These are phyloP conservation scores for Streptopelia turtur DNA, from an alignment of 2,797 vertebrate genomes.

Conservation along the genomic window DNA sequence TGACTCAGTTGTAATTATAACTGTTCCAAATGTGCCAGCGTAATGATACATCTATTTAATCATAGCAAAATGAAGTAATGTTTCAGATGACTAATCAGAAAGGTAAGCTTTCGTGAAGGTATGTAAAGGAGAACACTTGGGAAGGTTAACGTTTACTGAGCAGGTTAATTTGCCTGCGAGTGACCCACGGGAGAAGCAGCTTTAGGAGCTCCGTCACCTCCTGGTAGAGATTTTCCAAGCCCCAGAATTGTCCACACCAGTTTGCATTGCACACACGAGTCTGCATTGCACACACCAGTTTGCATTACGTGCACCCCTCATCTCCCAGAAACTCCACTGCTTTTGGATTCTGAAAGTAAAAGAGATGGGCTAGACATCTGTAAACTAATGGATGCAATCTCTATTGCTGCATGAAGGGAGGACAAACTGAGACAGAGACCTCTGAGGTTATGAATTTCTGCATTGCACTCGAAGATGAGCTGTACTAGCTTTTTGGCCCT, in stretches of 20 bases:
- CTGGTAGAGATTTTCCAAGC: not conserved
- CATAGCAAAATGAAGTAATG: conserved; percentile 33
- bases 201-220: not conserved
- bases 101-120: not conserved
- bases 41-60: not conserved
- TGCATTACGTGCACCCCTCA: not conserved
- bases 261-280: rapidly evolving
- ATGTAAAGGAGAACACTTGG: not conserved
- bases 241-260: rapidly evolving
- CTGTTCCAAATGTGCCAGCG: not conserved
- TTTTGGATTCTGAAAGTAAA: not conserved
- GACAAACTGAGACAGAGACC: not conserved
- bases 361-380: not conserved
- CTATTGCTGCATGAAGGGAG: not conserved
- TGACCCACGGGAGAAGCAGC: not conserved
- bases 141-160: not conserved
- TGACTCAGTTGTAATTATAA: conserved; percentile 23
- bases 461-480: not conserved
- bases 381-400: not conserved
- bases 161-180: not conserved
- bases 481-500: not conserved
- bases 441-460: not conserved
- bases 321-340: not conserved
- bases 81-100: conserved; percentile 20
- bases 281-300: rapidly evolving